Base-by-base conservation (phyloP, 2,113 vertebrate species). In the Caloenas nicobarica region DNA sequence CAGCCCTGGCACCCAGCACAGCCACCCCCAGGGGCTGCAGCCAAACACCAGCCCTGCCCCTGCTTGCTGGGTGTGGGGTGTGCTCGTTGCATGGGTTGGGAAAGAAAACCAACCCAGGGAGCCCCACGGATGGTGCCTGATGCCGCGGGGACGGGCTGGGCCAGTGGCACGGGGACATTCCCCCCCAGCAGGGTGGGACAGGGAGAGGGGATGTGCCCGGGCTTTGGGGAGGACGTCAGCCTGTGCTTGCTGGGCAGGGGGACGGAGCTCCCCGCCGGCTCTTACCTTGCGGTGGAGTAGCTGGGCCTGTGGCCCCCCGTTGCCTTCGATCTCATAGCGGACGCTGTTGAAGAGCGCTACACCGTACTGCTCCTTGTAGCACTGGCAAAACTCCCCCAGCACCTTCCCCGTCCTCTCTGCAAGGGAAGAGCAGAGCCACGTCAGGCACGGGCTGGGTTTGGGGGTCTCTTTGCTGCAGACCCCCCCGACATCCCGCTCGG, bases 201-300 rank as follows among this genome's bases (percentile, higher is more conserved):
- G 23, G 46, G 34, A 11, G 3, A 16, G 6, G 50, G 44, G 9
- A 5, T 1, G 0, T 10, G n/a, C 13, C 28, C 0, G 5, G 16
- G 50, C 54, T 34, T 16, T 4, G 62, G 65, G 71, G 3, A 21
- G 15, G 56, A 7, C 17, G 2, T 0, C 1, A 2, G 0, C 6
- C 1, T 0, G 9, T 16, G 14, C 12, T 36, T 1, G 1, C 34
- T 3, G 29, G 65, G 51, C 22, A 33, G 0, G 3, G 68, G n/a
- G 21, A 12, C 2, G 54, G 11, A 54, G 69, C 14, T 31, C 23
- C 23, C 33, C 5, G 3, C 5, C 11, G 7, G 2, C 56, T 18
- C 94, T 98, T 97, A 98, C 99, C 98, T 99, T 99, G 68, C 99
- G 98, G 97, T 99, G 99, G 2, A 99, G 98, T 61, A 99, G 98